Percentiles rank a stretch among this genome's conserved stretches.
These are phyloP conservation scores for Andrena praecox DNA, from an alignment of 2,888 invertebrate genomes.

Conservation along the genomic window DNA sequence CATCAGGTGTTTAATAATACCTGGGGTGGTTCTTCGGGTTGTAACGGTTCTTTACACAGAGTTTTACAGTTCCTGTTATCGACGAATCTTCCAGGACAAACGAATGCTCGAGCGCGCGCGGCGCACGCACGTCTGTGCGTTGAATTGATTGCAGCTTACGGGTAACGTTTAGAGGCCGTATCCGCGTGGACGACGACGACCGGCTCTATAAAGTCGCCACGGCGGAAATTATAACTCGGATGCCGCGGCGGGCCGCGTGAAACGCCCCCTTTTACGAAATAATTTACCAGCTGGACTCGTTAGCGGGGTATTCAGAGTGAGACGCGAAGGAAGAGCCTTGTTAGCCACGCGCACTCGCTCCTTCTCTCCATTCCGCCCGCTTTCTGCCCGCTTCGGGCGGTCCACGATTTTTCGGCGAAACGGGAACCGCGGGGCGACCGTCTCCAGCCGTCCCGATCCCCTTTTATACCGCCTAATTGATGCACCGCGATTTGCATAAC, in stretches of 20 bases:
- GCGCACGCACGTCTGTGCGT: slow-evolving; percentile 24
- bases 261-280: slow-evolving; percentile 73
- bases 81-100: slow-evolving; percentile 11
- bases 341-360: slow-evolving; percentile 59
- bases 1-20: background rate
- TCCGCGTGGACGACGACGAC: slow-evolving; percentile 50
- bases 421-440: slow-evolving; percentile 7
- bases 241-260: slow-evolving; percentile 65
- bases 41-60: background rate
- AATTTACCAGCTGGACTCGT: slow-evolving; percentile 77
- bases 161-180: slow-evolving; percentile 62
- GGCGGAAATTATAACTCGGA: slow-evolving; percentile 78
- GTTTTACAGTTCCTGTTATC: slow-evolving; percentile 13
- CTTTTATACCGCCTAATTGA: slow-evolving; percentile 51
- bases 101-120: slow-evolving; percentile 12
- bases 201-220: slow-evolving; percentile 77
- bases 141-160: slow-evolving; percentile 73
- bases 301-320: slow-evolving; percentile 70
- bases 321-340: slow-evolving; percentile 65
- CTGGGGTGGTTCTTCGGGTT: background rate
- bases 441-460: background rate
- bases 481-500: slow-evolving; percentile 65
- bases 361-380: background rate
- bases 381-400: slow-evolving; percentile 23
- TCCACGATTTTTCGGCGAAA: slow-evolving; percentile 52